These are phyloP conservation scores for Girardia tigrina DNA, from an alignment of 2,888 invertebrate genomes.

Conservation along the genomic window DNA sequence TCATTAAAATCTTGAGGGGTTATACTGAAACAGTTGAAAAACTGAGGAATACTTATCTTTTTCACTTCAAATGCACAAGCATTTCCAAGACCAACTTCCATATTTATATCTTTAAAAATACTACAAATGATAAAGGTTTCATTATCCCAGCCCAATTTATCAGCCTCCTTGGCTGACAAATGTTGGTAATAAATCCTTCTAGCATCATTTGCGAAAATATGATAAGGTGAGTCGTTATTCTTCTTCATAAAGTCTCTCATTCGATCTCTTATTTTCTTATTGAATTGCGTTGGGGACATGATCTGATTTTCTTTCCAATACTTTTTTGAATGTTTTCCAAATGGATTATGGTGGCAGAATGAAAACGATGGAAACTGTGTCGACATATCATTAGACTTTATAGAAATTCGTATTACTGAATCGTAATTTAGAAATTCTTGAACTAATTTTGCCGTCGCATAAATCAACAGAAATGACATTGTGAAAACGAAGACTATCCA, in stretches of 20 bases:
- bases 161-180: neutral
- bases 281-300: neutral
- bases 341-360: neutral
- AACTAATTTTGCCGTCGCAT: constrained; percentile 11
- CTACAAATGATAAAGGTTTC: constrained; percentile 9
- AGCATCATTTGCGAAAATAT: neutral
- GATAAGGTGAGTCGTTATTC: neutral
- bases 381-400: neutral
- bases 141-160: neutral
- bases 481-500: neutral
- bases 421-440: neutral
- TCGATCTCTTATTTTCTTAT: neutral
- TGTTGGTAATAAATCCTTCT: constrained; percentile 8
- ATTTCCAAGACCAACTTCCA: constrained; percentile 8
- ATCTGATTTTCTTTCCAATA: neutral
- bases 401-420: constrained; percentile 6
- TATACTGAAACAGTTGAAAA: constrained; percentile 14
- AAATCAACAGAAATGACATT: constrained; percentile 3
- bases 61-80: neutral
- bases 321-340: neutral
- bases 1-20: neutral
- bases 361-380: neutral
- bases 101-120: neutral
- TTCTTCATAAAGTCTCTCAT: neutral
- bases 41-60: neutral